phyloP scores from a whole-genome alignment of 2,113 vertebrate species.

The Phycodurus eques region DNA sequence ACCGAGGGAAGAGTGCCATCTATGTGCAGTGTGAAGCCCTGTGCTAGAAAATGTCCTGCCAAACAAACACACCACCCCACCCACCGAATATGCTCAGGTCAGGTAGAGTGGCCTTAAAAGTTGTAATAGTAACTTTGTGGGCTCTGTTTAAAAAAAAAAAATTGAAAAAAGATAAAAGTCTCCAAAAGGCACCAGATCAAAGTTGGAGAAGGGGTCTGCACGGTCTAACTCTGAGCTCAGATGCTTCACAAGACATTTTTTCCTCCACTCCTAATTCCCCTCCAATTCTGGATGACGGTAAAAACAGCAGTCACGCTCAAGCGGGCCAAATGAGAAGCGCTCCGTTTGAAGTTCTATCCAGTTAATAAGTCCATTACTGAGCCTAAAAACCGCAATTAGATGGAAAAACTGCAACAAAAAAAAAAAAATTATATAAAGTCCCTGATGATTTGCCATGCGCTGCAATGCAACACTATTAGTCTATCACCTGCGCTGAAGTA shows the following conservation, averaged over 20 bases:
- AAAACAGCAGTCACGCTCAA: conserved; percentile 36
- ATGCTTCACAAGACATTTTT: conserved; percentile 15
- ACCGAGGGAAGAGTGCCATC: conserved; percentile 65
- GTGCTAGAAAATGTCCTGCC: conserved; percentile 24
- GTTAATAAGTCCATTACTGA: conserved; percentile 43
- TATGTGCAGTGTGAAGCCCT: conserved; percentile 38
- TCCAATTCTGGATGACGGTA: conserved; percentile 20
- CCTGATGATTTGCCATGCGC: neutral
- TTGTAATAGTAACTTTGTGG: neutral
- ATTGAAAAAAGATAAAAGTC: conserved; percentile 14
- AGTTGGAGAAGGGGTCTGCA: conserved; percentile 52
- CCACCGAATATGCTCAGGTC: neutral
- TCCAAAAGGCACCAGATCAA: conserved; percentile 38
- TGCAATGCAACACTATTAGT: neutral
- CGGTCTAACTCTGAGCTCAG: conserved; percentile 54
- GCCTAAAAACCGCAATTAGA: conserved; percentile 49
- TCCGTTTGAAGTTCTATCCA: conserved; percentile 41
- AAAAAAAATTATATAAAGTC: neutral
- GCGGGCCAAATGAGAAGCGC: conserved; percentile 46
- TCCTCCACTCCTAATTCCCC: conserved; percentile 42
- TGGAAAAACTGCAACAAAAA: conserved; percentile 16
- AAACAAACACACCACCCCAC: neutral
- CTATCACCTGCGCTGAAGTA: conserved; percentile 1
- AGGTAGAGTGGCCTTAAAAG: neutral
- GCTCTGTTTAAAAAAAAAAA: too few relatives aligned